A percentile compares a stretch with the other conserved stretches of the same genome.
These are phyloP conservation scores for Porites australiensis DNA, from an alignment of 64 coral and sea anemone genomes.

Conservation along the genomic window DNA sequence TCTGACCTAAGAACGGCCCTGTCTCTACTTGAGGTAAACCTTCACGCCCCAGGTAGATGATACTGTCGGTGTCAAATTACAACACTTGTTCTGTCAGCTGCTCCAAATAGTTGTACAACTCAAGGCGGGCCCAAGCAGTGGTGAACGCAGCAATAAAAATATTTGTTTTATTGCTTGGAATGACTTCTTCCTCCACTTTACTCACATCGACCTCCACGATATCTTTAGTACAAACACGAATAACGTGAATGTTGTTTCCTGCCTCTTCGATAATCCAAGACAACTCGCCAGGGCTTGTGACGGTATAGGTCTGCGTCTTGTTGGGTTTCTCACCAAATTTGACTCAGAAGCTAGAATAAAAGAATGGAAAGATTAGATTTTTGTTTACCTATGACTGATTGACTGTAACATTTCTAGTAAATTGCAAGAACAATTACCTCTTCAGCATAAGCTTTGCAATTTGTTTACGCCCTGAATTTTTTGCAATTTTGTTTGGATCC, in stretches of 20 bases:
- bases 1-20: slow-evolving; percentile 5
- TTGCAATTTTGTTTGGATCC: slow-evolving; percentile 21
- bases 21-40: not conserved
- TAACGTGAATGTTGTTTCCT: not conserved
- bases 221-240: not conserved
- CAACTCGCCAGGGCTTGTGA: not conserved
- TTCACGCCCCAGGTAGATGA: not conserved
- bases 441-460: slow-evolving; percentile 30
- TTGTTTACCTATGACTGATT: too few relatives aligned
- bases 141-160: not conserved
- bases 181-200: not conserved
- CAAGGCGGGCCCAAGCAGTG: not conserved
- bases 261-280: not conserved
- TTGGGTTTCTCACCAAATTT: not conserved
- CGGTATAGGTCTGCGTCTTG: not conserved
- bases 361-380: too few relatives aligned
- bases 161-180: not conserved
- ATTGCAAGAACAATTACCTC: too few relatives aligned
- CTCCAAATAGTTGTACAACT: not conserved
- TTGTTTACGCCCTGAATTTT: slow-evolving; percentile 10
- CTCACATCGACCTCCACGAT: not conserved
- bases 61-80: not conserved
- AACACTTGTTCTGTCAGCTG: not conserved
- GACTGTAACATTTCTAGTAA: too few relatives aligned
- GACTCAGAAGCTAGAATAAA: too few relatives aligned